Conservation (phyloP, 2,888 invertebrate genomes). For the Palloptera scutellata region DNA sequence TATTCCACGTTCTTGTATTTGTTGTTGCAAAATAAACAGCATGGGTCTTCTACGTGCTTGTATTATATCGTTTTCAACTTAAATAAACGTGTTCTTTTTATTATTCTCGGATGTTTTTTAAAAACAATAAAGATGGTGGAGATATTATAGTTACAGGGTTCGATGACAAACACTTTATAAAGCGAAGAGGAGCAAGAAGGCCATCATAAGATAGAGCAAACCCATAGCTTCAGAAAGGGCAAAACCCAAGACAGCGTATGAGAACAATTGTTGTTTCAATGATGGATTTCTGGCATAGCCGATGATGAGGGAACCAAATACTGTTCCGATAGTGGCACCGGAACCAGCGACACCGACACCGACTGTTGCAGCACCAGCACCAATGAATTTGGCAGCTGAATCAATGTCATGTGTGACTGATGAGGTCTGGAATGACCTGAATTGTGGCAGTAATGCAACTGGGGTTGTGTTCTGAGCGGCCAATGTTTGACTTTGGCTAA, state of each 20-base stretch:
- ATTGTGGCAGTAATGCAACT: no score
- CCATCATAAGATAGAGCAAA: conserved; percentile 98
- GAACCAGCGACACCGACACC: conserved; percentile 99
- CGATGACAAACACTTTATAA: conserved; percentile 71
- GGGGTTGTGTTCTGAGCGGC: no score
- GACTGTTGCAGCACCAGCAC: no score
- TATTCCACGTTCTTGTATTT: no score
- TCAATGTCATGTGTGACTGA: no score
- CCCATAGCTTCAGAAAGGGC: conserved; percentile 99
- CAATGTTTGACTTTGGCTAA: no score
- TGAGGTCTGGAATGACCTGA: no score
- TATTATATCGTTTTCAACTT: conserved; percentile 55
- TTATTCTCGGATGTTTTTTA: conserved; percentile 60
- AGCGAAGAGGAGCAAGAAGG: conserved; percentile 95
- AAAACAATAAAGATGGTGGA: conserved; percentile 61
- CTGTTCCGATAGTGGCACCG: conserved; percentile 96
- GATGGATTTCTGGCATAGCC: conserved; percentile 97
- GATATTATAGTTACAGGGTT: conserved; percentile 45
- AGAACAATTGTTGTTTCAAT: conserved; percentile 96
- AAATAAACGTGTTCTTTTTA: conserved; percentile 52
- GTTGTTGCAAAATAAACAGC: no score
- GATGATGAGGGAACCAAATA: conserved; percentile 95
- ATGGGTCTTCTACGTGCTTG: no score
- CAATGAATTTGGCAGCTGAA: no score
- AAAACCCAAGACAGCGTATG: conserved; percentile 97